phyloP scores from a whole-genome alignment of 2,888 invertebrate genomes.

The Hoplodrina blanda region DNA sequence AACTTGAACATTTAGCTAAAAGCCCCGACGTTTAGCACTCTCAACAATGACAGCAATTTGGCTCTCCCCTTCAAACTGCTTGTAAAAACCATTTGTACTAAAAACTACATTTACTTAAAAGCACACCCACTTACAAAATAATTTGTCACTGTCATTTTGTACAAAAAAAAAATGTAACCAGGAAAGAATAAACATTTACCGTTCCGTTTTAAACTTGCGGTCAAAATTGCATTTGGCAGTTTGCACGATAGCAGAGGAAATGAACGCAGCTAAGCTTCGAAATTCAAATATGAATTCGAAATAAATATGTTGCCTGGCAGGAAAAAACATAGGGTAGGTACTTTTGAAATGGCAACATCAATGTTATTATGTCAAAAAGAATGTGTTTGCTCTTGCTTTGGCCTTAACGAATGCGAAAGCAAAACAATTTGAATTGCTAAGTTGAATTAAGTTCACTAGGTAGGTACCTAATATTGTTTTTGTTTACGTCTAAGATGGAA shows the following conservation, averaged over 20 bases:
- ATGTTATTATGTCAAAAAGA: neutral
- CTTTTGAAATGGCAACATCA: slow-evolving; percentile 13
- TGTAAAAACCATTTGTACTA: slow-evolving; percentile 16
- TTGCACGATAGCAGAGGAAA: slow-evolving; percentile 11
- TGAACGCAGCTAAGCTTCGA: neutral
- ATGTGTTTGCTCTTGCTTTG: neutral
- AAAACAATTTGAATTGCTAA: slow-evolving; percentile 37
- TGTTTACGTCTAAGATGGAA: slow-evolving; percentile 46
- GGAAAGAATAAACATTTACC: neutral
- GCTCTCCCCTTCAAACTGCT: slow-evolving; percentile 5
- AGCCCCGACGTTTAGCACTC: slow-evolving; percentile 18
- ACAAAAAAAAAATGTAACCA: neutral
- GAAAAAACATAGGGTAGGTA: slow-evolving; percentile 1
- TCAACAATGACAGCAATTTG: slow-evolving; percentile 18
- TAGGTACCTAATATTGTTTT: slow-evolving; percentile 31
- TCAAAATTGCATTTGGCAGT: slow-evolving; percentile 4
- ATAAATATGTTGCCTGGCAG: neutral
- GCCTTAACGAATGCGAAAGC: slow-evolving; percentile 8
- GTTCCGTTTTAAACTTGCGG: slow-evolving; percentile 6
- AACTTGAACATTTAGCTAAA: slow-evolving; percentile 12
- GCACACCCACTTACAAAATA: slow-evolving; percentile 4
- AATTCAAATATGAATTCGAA: slow-evolving; percentile 21
- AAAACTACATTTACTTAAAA: slow-evolving; percentile 37
- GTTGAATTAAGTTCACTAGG: slow-evolving; percentile 34
- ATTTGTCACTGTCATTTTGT: slow-evolving; percentile 21